Conservation (phyloP, 2,888 invertebrate species). For the Athetis lepigone region DNA sequence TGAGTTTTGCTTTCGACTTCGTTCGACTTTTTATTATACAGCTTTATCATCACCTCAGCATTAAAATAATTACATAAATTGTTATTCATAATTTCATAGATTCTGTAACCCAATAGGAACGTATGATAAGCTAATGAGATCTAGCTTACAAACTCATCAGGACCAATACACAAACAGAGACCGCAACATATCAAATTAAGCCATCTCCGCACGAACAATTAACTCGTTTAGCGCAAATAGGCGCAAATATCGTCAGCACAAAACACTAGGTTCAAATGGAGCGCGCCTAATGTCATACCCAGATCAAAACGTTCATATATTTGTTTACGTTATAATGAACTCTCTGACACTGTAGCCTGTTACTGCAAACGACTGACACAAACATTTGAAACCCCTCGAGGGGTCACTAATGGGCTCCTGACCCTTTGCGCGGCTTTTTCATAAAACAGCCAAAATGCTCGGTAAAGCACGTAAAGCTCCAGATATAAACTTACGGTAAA, state of each 20-base stretch:
- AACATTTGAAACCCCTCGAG: constrained; percentile 46
- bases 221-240: constrained; percentile 19
- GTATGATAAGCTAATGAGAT: neutral
- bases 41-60: no score
- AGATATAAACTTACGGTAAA: constrained; percentile 47
- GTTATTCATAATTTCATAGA: no score
- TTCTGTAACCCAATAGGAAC: no score
- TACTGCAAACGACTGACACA: constrained; percentile 36
- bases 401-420: constrained; percentile 56
- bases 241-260: constrained; percentile 18
- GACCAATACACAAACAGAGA: neutral
- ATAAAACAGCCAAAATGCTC: constrained; percentile 48
- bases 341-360: constrained; percentile 33
- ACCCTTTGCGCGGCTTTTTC: constrained; percentile 54
- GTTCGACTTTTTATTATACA: no score
- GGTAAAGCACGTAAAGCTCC: constrained; percentile 37
- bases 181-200: constrained; percentile 29
- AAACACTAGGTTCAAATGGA: constrained; percentile 31
- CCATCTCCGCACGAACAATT: constrained; percentile 22
- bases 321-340: constrained; percentile 46
- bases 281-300: constrained; percentile 37
- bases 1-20: no score
- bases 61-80: no score
- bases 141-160: neutral
- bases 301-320: constrained; percentile 38